Conservation (phyloP, 2,113 vertebrate genomes). For the Hippocampus zosterae region DNA sequence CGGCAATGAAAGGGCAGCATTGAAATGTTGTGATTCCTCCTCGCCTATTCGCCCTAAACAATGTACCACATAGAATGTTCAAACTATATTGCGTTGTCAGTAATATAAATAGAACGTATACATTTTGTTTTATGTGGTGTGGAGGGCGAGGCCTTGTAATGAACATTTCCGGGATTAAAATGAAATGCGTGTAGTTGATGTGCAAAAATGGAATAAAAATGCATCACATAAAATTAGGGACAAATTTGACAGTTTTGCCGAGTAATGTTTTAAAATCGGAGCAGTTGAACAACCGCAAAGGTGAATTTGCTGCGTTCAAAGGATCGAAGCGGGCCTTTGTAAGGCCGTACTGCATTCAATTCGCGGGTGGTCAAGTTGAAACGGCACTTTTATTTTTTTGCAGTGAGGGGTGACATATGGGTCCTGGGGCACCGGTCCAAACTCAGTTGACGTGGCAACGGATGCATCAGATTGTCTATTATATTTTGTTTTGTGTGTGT, state of each 20-base stretch:
- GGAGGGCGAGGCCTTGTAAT: background rate
- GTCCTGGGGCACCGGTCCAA: slow-evolving; percentile 55
- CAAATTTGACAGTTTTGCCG: background rate
- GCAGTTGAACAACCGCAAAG: background rate
- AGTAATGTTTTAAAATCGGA: background rate
- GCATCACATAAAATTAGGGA: background rate
- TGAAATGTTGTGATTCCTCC: background rate
- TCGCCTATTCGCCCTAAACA: background rate
- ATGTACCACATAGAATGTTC: background rate
- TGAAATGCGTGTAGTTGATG: slow-evolving; percentile 15
- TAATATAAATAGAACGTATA: background rate
- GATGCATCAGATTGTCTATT: slow-evolving; percentile 20
- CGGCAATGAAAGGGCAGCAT: background rate
- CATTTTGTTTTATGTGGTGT: background rate
- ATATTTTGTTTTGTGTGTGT: too few species aligned
- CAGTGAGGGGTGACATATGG: slow-evolving; percentile 53
- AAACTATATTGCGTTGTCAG: background rate
- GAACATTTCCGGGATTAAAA: background rate
- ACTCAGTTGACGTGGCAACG: slow-evolving; percentile 64
- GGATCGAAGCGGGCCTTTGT: background rate
- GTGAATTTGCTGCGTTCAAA: background rate
- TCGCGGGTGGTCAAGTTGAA: background rate
- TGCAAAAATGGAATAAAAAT: background rate
- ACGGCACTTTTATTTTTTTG: background rate
- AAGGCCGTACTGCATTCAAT: background rate